These are phyloP conservation scores for Rhorus exstirpatorius DNA, from an alignment of 2,888 invertebrate genomes.

Conservation along the genomic window DNA sequence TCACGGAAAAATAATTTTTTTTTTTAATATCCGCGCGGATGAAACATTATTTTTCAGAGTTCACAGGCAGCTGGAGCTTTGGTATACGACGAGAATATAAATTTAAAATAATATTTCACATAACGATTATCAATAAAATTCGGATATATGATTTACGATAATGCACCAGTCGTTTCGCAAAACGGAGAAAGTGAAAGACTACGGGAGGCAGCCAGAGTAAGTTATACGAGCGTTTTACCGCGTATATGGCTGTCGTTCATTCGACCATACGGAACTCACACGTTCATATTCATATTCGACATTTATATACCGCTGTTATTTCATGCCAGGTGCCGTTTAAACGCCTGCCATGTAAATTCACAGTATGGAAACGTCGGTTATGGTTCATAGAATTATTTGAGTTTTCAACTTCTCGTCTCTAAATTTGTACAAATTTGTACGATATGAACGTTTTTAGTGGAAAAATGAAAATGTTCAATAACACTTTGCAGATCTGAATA, in stretches of 20 bases:
- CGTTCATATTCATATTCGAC: slow-evolving; percentile 52
- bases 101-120: slow-evolving; percentile 34
- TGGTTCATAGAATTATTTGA: slow-evolving; percentile 28
- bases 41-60: neutral
- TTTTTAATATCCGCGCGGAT: too few species aligned
- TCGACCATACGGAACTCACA: slow-evolving; percentile 5
- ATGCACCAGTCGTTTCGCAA: slow-evolving; percentile 37
- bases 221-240: neutral
- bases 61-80: neutral
- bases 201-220: neutral
- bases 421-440: slow-evolving; percentile 26
- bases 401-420: slow-evolving; percentile 1
- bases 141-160: slow-evolving; percentile 50
- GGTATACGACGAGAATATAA: neutral
- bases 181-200: neutral
- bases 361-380: neutral
- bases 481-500: too few species aligned
- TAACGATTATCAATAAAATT: slow-evolving; percentile 48
- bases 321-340: slow-evolving; percentile 21
- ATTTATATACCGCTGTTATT: slow-evolving; percentile 56
- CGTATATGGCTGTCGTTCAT: slow-evolving; percentile 17
- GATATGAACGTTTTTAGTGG: neutral
- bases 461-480: too few species aligned
- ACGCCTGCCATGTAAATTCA: slow-evolving; percentile 8
- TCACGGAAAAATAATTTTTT: too few species aligned